A percentile compares a stretch with the other conserved stretches of the same genome.
Conservation (phyloP, 1,140 invertebrate genomes). For the Nebria ingens region DNA sequence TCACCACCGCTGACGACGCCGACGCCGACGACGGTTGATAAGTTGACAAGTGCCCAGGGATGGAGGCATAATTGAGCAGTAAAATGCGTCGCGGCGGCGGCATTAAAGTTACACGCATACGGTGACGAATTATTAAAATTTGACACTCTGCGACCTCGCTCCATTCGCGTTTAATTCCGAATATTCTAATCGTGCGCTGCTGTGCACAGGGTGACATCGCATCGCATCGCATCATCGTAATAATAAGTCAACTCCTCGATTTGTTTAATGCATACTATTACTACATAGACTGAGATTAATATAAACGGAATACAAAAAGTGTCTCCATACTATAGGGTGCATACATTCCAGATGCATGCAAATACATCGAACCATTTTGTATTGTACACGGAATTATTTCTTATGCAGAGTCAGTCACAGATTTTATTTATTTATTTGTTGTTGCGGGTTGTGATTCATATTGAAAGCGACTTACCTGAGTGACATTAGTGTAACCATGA, state of each 20-base stretch:
- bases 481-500: slow-evolving; percentile 57
- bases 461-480: slow-evolving; percentile 14
- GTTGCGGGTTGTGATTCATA: background rate
- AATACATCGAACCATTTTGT: background rate
- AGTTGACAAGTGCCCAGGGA: slow-evolving; percentile 26
- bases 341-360: slow-evolving; percentile 8
- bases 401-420: no score
- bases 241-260: slow-evolving; percentile 12
- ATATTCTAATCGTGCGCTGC: slow-evolving; percentile 3
- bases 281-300: slow-evolving; percentile 26
- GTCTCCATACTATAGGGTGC: slow-evolving; percentile 12
- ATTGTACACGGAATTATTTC: no score
- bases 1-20: slow-evolving; percentile 20
- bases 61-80: slow-evolving; percentile 26
- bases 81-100: slow-evolving; percentile 24
- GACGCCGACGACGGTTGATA: no score
- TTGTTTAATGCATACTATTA: slow-evolving; percentile 26
- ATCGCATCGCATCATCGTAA: background rate
- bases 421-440: no score
- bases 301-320: slow-evolving; percentile 14
- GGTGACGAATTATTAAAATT: slow-evolving; percentile 25
- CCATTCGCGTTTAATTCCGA: slow-evolving; percentile 10
- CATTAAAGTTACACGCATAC: slow-evolving; percentile 14
- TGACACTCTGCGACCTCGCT: slow-evolving; percentile 20
- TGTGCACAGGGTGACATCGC: background rate